These are phyloP conservation scores for Dendrophyllia cribrosa DNA, from an alignment of 64 coral and sea anemone species.

Conservation along the genomic window DNA sequence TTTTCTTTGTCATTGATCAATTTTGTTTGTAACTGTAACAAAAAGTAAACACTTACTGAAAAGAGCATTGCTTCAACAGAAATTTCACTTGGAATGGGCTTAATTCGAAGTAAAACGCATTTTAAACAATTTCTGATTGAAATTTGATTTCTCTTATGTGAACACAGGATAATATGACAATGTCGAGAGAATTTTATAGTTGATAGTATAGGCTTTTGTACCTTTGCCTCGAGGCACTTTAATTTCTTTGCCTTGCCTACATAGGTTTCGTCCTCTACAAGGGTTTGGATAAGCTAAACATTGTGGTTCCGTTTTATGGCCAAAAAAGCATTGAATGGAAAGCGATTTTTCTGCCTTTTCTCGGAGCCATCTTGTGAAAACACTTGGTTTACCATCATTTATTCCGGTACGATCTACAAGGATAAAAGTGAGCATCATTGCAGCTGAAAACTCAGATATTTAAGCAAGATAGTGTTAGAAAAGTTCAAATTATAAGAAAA, in stretches of 20 bases:
- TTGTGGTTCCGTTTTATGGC: background rate
- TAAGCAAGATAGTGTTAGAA: too few relatives aligned
- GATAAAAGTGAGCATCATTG: background rate
- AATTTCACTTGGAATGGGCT: too few relatives aligned
- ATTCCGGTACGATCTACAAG: background rate
- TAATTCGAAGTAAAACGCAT: too few relatives aligned
- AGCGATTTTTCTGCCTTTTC: constrained; percentile 16
- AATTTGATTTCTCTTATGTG: background rate
- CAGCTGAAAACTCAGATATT: too few relatives aligned
- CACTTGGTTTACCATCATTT: background rate
- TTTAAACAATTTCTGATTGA: too few relatives aligned
- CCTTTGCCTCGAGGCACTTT: constrained; percentile 49
- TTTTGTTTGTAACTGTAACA: too few relatives aligned
- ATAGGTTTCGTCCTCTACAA: background rate
- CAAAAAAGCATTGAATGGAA: constrained; percentile 29
- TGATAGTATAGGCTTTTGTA: background rate
- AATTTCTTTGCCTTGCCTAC: constrained; percentile 29
- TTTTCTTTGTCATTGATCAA: too few relatives aligned
- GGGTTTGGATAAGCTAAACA: background rate
- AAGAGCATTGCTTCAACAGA: too few relatives aligned
- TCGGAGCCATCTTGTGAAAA: constrained; percentile 12
- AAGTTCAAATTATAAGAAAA: too few relatives aligned
- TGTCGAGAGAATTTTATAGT: background rate
- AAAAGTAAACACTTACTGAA: too few relatives aligned
- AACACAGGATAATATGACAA: background rate